Evolutionary conservation across 2,888 invertebrate species (phyloP).

Genomic region (Cryptops parisi): DNA sequence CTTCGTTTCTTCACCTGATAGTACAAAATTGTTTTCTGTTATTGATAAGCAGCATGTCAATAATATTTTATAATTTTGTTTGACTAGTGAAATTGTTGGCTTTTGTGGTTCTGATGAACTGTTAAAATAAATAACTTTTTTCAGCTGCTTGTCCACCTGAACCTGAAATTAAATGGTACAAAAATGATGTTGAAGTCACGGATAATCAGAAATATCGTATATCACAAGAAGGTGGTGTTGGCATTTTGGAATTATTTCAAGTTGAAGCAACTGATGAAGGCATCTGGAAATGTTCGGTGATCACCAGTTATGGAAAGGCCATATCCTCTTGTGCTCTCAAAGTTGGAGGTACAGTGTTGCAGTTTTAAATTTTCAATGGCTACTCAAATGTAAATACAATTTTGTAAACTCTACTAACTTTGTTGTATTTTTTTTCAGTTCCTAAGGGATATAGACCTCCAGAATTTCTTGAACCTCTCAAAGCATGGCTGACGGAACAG

Average conservation of each 20-base stretch:
- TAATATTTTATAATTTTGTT: too few relatives aligned
- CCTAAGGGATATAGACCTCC: conserved; percentile 79
- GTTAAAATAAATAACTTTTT: too few relatives aligned
- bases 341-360: conserved; percentile 26
- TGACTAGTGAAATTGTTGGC: too few relatives aligned
- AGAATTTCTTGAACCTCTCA: conserved; percentile 69
- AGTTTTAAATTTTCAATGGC: conserved; percentile 37
- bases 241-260: conserved; percentile 55
- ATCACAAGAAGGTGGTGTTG: conserved; percentile 47
- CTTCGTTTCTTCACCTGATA: too few relatives aligned
- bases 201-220: conserved; percentile 49
- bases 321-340: conserved; percentile 28
- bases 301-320: conserved; percentile 28
- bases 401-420: background rate
- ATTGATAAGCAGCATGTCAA: too few relatives aligned
- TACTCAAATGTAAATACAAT: background rate
- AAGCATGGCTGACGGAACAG: conserved; percentile 66
- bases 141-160: conserved; percentile 40
- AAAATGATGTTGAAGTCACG: conserved; percentile 60
- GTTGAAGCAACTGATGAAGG: conserved; percentile 71
- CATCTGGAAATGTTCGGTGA: conserved; percentile 33
- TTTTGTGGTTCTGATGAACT: too few relatives aligned
- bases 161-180: conserved; percentile 62
- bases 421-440: too few relatives aligned
- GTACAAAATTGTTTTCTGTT: too few relatives aligned